These are phyloP conservation scores for Catagonus wagneri DNA, from an alignment of 2,113 vertebrate genomes.

Conservation along the genomic window DNA sequence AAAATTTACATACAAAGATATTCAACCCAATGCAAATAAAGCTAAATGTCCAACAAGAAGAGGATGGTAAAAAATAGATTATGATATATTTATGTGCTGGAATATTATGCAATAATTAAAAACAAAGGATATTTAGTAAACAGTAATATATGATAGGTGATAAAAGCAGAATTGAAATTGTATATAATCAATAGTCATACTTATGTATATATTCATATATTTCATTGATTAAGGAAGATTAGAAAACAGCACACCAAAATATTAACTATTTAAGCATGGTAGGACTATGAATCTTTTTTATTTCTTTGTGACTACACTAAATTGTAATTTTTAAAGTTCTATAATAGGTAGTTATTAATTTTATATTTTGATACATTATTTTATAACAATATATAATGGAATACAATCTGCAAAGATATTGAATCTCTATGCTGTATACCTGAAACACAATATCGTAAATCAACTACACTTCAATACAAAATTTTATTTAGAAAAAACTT, in stretches of 20 bases:
- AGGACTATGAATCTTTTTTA: neutral
- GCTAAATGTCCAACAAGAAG: neutral
- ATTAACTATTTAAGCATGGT: neutral
- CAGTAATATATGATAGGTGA: neutral
- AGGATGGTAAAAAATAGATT: neutral
- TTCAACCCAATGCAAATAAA: neutral
- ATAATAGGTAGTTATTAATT: neutral
- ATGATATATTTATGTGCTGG: neutral
- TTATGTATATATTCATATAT: neutral
- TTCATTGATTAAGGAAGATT: neutral
- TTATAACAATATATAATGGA: neutral
- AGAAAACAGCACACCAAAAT: neutral
- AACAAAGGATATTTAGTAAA: neutral
- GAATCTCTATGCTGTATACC: neutral
- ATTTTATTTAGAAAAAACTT: neutral
- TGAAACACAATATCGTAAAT: neutral
- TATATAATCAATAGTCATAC: neutral
- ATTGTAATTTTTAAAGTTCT: constrained; percentile 17
- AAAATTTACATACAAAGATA: neutral
- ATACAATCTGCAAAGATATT: neutral
- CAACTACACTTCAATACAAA: neutral
- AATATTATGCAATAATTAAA: constrained; percentile 27
- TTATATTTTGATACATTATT: neutral
- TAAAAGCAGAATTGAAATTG: constrained; percentile 6
- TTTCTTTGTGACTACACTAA: constrained; percentile 18